Evolutionary conservation across 1,140 invertebrate genomes (phyloP).

Genomic region (Coboldia fuscipes): DNA sequence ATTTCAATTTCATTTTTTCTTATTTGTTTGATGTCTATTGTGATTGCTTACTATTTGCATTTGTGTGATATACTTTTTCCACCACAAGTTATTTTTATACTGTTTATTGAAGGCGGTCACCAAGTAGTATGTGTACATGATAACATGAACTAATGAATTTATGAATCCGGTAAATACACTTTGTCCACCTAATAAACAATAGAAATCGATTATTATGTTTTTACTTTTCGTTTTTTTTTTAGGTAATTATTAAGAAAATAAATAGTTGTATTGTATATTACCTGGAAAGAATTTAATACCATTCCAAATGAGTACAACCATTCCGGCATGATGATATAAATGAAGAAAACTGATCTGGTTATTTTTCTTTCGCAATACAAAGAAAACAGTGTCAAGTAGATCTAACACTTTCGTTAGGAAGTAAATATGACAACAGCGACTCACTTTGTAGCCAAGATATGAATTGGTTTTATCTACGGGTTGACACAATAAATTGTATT

Average conservation of each 20-base stretch:
- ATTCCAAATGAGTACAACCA: slow-evolving; percentile 30
- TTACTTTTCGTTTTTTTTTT: neutral
- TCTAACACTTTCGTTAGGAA: slow-evolving; percentile 32
- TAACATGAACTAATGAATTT: slow-evolving; percentile 38
- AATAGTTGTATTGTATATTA: slow-evolving; percentile 9
- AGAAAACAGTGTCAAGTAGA: slow-evolving; percentile 44
- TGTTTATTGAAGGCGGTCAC: slow-evolving; percentile 33
- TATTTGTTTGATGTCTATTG: neutral
- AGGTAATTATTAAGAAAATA: neutral
- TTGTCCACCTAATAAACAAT: slow-evolving; percentile 37
- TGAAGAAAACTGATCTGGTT: slow-evolving; percentile 64
- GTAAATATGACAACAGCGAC: slow-evolving; percentile 33
- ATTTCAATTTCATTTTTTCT: neutral
- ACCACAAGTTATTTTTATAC: slow-evolving; percentile 28
- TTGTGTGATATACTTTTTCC: slow-evolving; percentile 41
- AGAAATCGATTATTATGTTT: slow-evolving; percentile 13
- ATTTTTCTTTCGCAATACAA: slow-evolving; percentile 59
- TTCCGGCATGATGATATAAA: slow-evolving; percentile 60
- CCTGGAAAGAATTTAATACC: slow-evolving; percentile 32
- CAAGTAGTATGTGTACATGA: slow-evolving; percentile 45
- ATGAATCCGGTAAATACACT: slow-evolving; percentile 23
- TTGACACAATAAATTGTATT: slow-evolving; percentile 44
- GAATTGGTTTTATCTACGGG: slow-evolving; percentile 29
- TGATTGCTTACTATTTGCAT: slow-evolving; percentile 29
- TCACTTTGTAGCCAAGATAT: slow-evolving; percentile 19